These are phyloP conservation scores for Caloenas nicobarica DNA, from an alignment of 2,113 vertebrate species.

Conservation along the genomic window DNA sequence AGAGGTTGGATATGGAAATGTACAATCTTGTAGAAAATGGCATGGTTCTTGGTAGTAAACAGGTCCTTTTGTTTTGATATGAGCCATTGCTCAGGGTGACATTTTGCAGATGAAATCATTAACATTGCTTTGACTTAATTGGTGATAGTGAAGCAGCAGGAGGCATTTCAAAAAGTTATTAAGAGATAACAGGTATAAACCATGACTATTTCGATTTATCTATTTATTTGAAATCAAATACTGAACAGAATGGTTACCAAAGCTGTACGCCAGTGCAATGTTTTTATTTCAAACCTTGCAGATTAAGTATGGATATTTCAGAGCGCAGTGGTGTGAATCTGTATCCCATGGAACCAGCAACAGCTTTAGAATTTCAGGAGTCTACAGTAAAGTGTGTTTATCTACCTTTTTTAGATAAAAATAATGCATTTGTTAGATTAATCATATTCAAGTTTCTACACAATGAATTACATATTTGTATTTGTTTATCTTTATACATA, in stretches of 20 bases:
- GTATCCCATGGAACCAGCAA: slow-evolving; percentile 76
- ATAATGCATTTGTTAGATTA: not conserved
- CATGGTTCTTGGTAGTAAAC: not conserved
- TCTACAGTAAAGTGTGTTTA: slow-evolving; percentile 68
- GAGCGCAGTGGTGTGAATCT: slow-evolving; percentile 78
- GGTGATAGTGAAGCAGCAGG: not conserved
- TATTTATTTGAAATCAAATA: not conserved
- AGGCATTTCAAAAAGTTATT: not conserved
- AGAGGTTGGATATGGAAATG: not conserved
- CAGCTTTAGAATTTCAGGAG: slow-evolving; percentile 62
- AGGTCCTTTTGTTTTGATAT: not conserved
- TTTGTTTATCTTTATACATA: slow-evolving; percentile 53
- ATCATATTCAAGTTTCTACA: not conserved
- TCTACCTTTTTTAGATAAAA: not conserved
- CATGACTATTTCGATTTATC: not conserved
- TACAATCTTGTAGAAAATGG: not conserved
- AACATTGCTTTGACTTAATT: not conserved
- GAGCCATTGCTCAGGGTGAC: not conserved
- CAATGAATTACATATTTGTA: not conserved
- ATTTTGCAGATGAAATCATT: not conserved
- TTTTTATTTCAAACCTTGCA: slow-evolving; percentile 42
- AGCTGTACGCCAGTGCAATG: not conserved
- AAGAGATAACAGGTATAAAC: not conserved
- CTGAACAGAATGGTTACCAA: not conserved
- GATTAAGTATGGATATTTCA: slow-evolving; percentile 74